These are phyloP conservation scores for pig (Sus scrofa) DNA, from an alignment of 2,113 vertebrate genomes.

Conservation along the genomic window T2T-Sscrofa CM000812.6:171409001-171409500, in stretches of 20 bases:
- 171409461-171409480: not conserved
- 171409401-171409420: not conserved
- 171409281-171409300: not conserved
- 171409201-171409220: not conserved
- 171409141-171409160: not conserved
- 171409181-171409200: not conserved
- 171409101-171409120: not conserved
- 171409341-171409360: not conserved
- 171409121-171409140: not conserved
- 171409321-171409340: not conserved
- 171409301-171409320: not conserved
- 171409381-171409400: not conserved
- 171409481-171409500: not conserved
- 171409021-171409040: not conserved
- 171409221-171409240: not conserved
- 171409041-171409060: not conserved
- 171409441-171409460: not conserved
- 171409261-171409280: not conserved
- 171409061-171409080: not conserved
- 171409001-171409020: not conserved
- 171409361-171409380: not conserved
- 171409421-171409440: not conserved
- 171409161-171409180: slow-evolving; percentile 11
- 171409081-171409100: not conserved
- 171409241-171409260: not conserved